Evolutionary conservation across 2,113 vertebrate species (phyloP), one percentile per base, ranked within the genome.

Genomic region (Rhinoderma darwinii): DNA sequence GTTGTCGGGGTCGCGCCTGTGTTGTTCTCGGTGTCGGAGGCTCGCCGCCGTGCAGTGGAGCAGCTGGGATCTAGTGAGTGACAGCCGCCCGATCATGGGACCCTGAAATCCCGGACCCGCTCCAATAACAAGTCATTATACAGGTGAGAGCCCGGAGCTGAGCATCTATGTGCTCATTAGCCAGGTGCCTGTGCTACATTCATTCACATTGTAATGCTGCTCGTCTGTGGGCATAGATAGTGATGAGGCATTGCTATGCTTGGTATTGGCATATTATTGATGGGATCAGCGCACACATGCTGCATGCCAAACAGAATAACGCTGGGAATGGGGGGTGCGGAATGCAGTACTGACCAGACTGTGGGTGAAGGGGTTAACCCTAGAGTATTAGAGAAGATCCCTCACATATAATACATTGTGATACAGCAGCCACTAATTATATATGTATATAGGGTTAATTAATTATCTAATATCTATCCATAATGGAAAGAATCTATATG

Each of bases 1-100:
- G 54, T 35, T 77, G n/a, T 44, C 84, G 74, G 84, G 73, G 18
- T 14, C 84, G 84, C 84, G 73, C 84, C n/a, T 50, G 37, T 85
- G 83, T 84, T 84, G 83, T 85, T 78, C 59, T 50, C 54, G n/a
- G 8, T 18, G 50, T 27, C 6, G 14, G 47, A 37, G 11, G 83
- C 84, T 27, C 84, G 74, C 43, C 7, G 15, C 54, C 54, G 74
- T 41, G 84, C 56, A 85, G 39, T 37, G 17, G 43, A 63, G 56
- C n/a, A 63, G 25, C 73, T 14, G 54, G 72, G 25, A 30, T 9
- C 27, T 37, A 22, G 66, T 27, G 51, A 75, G 70, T 41, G 72
- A 75, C 70, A 75, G 54, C 35, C 15, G 66, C 72, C 51, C 14
- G 83, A 76, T 32, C 20, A 85, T 85, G 84, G 73, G 41, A 78